Evolutionary conservation across 2,797 vertebrate species (phyloP).

Genomic region (Gobionotothen gibberifrons): DNA sequence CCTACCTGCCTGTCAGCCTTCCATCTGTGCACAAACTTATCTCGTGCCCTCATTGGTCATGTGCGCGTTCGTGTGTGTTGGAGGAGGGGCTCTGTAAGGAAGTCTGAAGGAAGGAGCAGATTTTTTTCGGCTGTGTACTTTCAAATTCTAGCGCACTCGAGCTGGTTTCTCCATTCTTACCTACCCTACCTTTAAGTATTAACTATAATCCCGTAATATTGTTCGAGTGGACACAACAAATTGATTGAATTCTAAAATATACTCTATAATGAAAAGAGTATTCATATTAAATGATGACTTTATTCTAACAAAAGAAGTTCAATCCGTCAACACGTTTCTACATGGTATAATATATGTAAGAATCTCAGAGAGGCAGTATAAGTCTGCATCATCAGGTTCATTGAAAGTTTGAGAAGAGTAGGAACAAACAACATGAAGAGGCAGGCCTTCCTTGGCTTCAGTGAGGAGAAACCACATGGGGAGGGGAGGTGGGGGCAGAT

Average conservation of each 20-base stretch:
- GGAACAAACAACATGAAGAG: conserved; percentile 19
- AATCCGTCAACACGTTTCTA: background rate
- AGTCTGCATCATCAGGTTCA: conserved; percentile 6
- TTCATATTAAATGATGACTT: background rate
- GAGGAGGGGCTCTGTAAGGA: too few relatives aligned
- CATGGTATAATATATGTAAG: background rate
- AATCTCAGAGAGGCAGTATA: background rate
- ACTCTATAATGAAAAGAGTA: background rate
- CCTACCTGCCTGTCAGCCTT: too few relatives aligned
- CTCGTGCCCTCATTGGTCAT: too few relatives aligned
- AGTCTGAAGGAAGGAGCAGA: too few relatives aligned
- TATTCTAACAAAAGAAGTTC: background rate
- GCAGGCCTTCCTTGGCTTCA: conserved; percentile 26
- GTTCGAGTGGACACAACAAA: background rate
- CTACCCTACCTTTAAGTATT: too few relatives aligned
- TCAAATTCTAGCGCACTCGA: too few relatives aligned
- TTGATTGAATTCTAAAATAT: background rate
- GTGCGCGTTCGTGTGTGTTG: too few relatives aligned
- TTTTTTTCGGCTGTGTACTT: too few relatives aligned
- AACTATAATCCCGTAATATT: background rate
- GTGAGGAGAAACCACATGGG: conserved; percentile 34
- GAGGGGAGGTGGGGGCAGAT: conserved; percentile 13
- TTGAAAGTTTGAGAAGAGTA: conserved; percentile 13
- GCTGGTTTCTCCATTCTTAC: too few relatives aligned
- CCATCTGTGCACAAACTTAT: too few relatives aligned